These are phyloP conservation scores for Psilopsiagon aymara DNA, from an alignment of 2,113 vertebrate species.

Conservation along the genomic window DNA sequence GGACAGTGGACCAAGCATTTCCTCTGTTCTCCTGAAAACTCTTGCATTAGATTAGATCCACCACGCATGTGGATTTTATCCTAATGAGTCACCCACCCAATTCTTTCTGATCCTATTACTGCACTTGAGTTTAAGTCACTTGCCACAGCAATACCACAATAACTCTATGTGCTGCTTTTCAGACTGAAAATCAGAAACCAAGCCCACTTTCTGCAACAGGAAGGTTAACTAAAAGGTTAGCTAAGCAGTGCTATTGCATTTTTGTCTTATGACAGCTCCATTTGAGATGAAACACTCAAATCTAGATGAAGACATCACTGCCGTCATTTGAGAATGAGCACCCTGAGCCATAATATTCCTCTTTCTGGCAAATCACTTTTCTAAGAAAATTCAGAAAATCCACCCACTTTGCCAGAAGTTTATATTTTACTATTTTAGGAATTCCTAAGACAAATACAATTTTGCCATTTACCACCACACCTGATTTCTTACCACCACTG, in stretches of 20 bases:
- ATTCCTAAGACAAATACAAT: not conserved
- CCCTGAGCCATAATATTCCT: not conserved
- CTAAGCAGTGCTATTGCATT: not conserved
- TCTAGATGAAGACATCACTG: not conserved
- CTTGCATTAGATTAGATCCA: not conserved
- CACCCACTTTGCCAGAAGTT: not conserved
- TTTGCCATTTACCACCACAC: not conserved
- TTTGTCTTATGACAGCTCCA: not conserved
- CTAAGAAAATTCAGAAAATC: not conserved
- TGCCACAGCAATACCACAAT: not conserved
- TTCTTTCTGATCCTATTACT: slow-evolving; percentile 50
- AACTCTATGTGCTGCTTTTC: not conserved
- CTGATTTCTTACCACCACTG: not conserved
- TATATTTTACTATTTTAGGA: not conserved
- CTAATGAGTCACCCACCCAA: slow-evolving; percentile 32
- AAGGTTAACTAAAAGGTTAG: not conserved
- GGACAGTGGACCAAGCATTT: not conserved
- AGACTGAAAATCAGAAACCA: not conserved
- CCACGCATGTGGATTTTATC: not conserved
- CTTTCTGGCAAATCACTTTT: not conserved
- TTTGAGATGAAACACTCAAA: not conserved
- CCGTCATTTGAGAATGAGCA: not conserved
- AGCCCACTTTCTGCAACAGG: not conserved
- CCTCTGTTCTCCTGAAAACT: not conserved
- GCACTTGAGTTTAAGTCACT: not conserved